Evolutionary conservation across 2,797 vertebrate genomes (phyloP), one percentile per base, ranked within the genome.

Genomic region (Enteromius afrohamiltoni): DNA sequence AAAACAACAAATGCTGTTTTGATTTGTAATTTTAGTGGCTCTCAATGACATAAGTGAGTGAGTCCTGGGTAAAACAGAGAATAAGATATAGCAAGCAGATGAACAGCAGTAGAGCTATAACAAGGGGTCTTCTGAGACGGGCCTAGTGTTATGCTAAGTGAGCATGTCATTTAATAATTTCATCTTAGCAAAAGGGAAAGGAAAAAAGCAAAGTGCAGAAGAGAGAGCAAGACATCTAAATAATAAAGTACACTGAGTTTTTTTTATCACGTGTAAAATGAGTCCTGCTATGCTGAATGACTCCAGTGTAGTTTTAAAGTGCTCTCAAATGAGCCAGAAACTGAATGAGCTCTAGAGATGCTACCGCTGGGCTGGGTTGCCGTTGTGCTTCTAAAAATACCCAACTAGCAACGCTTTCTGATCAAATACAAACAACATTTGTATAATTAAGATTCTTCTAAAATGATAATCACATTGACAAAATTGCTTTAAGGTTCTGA

Each of bases 121-220:
- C 45, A 53, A 49, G 47, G 79, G 29, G 64, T 76, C 79, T 85
- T 85, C 83, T 83, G 86, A 90, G 84, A 85, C 83, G 84, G 85
- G 74, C 82, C 5, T 82, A 62, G 80, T 82, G 87, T 91, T 84
- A 85, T 79, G 82, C 82, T 89, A 89, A 91, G 92, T 69, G 21
- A 89, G 89, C 89, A n/a, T 90, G 79, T 92, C 87, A 92, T 93
- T 83, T 62, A 79, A 86, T 88, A 91, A 77, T 77, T 81, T 67
- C 71, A 87, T 53, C 51, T 77, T 34, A n/a, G 76, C 40, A 49
- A 42, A 71, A 51, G 75, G 62, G 6, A 31, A 7, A 3, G 17
- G 21, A 47, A 64, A 31, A 78, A 11, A 51, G 73, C 6, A 29
- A 37, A 34, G 64, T 23, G 37, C 7, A 26, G 60, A 14, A 78